Conservation (phyloP, 2,113 vertebrate genomes). For the Rhagologus leucostigma region DNA sequence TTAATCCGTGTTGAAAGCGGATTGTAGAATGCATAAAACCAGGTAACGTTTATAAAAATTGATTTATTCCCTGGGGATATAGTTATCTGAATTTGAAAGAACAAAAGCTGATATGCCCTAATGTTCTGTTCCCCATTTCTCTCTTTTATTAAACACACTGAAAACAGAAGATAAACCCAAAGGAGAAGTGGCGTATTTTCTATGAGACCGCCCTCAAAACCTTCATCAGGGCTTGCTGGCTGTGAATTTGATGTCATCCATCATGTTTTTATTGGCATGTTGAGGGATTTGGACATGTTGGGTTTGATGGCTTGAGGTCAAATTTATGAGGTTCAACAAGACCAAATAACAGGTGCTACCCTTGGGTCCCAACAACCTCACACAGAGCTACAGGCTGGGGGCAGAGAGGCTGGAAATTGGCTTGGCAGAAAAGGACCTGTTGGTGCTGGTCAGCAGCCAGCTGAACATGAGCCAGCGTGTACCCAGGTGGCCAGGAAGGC, state of each 20-base stretch:
- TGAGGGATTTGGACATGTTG: neutral
- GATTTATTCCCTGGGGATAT: neutral
- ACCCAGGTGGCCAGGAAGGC: neutral
- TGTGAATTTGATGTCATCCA: neutral
- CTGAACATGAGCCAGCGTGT: neutral
- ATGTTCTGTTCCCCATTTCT: neutral
- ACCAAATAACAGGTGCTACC: neutral
- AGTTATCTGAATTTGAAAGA: neutral
- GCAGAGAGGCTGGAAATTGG: neutral
- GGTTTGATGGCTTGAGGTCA: neutral
- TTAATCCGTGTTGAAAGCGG: neutral
- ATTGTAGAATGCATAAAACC: neutral
- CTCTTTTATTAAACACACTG: neutral
- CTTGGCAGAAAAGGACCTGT: neutral
- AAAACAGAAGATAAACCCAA: neutral
- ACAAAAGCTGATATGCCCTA: neutral
- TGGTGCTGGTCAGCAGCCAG: neutral
- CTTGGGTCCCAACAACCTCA: neutral
- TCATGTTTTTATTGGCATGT: neutral
- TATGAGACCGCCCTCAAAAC: neutral
- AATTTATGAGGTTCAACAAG: neutral
- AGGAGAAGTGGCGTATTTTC: neutral
- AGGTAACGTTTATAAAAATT: neutral
- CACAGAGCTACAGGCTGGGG: accelerated
- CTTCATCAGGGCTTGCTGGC: neutral